Evolutionary conservation across 1,140 invertebrate species (phyloP), one percentile per base, ranked within the genome.

Genomic region (Hermatobates lingyangjiaoensis): DNA sequence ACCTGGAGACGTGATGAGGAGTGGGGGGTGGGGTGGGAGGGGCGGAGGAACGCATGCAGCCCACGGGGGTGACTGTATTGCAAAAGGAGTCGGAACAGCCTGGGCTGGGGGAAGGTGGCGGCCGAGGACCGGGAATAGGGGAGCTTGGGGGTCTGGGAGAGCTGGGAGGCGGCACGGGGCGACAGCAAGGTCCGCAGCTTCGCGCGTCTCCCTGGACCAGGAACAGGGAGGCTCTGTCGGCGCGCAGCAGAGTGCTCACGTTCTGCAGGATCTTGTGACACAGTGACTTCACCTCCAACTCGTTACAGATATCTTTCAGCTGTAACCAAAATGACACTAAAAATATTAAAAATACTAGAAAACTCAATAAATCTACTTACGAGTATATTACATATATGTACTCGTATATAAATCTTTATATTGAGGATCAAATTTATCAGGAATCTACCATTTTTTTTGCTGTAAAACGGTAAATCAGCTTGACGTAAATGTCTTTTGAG

Each of bases 231-330:
- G 89, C 90, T 23, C 90, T 71, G 68, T 95, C 92, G 0, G 92
- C 90, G 61, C 90, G 84, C 47, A 93, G 69, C 42, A 96, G 68
- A 48, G 91, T 87, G 58, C 85, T 87, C 20, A 95, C 89, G 63
- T 95, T 95, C 67, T 93, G 90, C 23, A 96, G 72, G 61, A 95
- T 96, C 69, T 96, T 96, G 71, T 94, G 88, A 64, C 90, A 94
- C 55, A 95, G 66, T 15, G 87, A 89, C 51, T 86, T 76, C 20
- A 95, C 81, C 60, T 96, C 92, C 59, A 96, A 67, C 64, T 95
- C 91, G 66, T 94, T 92, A 69, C 88, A 95, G 60, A 95, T 94
- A 65, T 94, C 90, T 69, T 94, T 93, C 49, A 87, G 81, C 82
- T 85, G 63, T 51, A 65, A 68, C 61, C 54, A 66, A 68, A 61